Evolutionary conservation across 2,888 invertebrate genomes (phyloP).

Genomic region (Eueremaeus valkanovi): DNA sequence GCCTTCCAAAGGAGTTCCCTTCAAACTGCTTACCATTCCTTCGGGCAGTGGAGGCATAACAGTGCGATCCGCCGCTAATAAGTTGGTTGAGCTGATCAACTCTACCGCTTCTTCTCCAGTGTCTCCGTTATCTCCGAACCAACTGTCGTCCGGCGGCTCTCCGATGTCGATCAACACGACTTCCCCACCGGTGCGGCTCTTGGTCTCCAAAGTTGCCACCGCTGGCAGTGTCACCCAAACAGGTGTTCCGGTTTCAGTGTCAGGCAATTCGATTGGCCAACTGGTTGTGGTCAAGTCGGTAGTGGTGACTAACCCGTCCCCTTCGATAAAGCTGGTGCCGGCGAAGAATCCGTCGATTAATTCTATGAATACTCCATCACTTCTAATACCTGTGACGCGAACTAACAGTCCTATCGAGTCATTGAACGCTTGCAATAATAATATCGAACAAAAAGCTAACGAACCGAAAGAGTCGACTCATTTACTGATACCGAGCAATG

Average conservation of each 20-base stretch:
- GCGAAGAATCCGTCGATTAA: conserved; percentile 35
- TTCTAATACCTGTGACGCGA: conserved; percentile 14
- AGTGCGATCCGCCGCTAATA: conserved; percentile 43
- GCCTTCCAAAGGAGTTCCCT: conserved; percentile 51
- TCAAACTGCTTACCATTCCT: conserved; percentile 51
- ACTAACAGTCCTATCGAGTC: conserved; percentile 10
- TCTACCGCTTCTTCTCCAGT: conserved; percentile 40
- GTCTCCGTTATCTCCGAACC: conserved; percentile 38
- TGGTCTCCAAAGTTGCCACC: conserved; percentile 48
- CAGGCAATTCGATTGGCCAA: conserved; percentile 45
- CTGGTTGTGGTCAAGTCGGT: conserved; percentile 49
- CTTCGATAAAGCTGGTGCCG: conserved; percentile 45
- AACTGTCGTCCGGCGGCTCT: conserved; percentile 41
- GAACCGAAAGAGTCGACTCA: neutral
- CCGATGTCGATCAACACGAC: conserved; percentile 37
- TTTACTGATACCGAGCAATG: neutral
- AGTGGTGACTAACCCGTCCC: conserved; percentile 46
- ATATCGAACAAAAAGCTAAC: conserved; percentile 17
- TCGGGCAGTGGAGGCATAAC: conserved; percentile 46
- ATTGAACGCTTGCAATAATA: neutral
- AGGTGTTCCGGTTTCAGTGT: conserved; percentile 42
- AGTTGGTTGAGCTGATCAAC: conserved; percentile 43
- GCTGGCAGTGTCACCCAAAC: conserved; percentile 41
- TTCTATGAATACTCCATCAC: conserved; percentile 24
- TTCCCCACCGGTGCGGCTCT: conserved; percentile 49